phyloP scores from a whole-genome alignment of 1,140 invertebrate genomes.

The Tribolium madens region DNA sequence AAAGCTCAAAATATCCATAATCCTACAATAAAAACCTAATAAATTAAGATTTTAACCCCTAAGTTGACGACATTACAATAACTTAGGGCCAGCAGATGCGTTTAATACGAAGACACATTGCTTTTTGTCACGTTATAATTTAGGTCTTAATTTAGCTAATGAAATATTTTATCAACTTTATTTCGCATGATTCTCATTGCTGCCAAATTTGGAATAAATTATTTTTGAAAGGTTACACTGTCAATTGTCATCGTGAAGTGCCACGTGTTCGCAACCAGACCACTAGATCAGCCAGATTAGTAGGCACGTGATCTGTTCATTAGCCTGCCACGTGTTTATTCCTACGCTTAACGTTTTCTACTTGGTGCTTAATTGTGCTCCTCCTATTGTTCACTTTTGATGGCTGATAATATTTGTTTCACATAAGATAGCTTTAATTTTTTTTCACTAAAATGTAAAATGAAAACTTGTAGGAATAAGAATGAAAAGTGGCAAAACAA shows the following conservation, averaged over 20 bases:
- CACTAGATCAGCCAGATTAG: conserved; percentile 60
- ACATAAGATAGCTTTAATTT: no score
- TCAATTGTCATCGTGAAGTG: conserved; percentile 53
- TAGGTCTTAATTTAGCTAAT: neutral
- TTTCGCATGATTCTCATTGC: neutral
- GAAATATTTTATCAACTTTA: neutral
- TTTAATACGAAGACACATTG: neutral
- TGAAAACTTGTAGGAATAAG: no score
- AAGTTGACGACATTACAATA: conserved; percentile 28
- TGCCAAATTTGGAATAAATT: conserved; percentile 20
- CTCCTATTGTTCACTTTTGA: conserved; percentile 8
- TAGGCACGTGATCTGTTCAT: conserved; percentile 58
- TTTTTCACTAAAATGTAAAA: neutral
- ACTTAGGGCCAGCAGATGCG: conserved; percentile 25
- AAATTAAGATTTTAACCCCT: conserved; percentile 39
- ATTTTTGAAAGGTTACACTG: conserved; percentile 57
- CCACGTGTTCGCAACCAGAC: conserved; percentile 56
- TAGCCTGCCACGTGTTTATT: conserved; percentile 59
- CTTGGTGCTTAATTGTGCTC: conserved; percentile 27
- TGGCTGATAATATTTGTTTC: neutral
- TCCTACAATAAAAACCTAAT: conserved; percentile 20
- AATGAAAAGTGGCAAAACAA: neutral
- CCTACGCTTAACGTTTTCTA: conserved; percentile 51
- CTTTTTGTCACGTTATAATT: neutral
- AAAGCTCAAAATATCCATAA: conserved; percentile 38